Conservation (phyloP, 2,797 vertebrate species). For the Intellagama lesueurii region DNA sequence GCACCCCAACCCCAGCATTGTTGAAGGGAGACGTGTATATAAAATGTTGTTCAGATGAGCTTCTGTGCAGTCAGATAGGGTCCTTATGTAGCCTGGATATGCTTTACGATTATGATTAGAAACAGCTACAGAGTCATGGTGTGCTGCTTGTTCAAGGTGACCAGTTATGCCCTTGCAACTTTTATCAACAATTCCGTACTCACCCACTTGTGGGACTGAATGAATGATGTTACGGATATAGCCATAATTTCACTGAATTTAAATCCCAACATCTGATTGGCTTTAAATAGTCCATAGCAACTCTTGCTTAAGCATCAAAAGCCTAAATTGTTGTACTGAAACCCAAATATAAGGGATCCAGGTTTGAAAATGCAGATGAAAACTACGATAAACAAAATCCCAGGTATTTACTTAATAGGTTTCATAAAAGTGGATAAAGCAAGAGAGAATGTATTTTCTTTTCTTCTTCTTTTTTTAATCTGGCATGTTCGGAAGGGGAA, state of each 20-base stretch:
- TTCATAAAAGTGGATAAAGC: not conserved
- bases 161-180: not conserved
- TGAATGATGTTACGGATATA: not conserved
- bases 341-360: not conserved
- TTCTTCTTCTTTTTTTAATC: not conserved
- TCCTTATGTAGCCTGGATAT: not conserved
- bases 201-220: not conserved
- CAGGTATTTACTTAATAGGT: not conserved
- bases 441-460: not conserved
- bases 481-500: not conserved
- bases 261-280: not conserved
- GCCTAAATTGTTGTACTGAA: not conserved
- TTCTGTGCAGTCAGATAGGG: not conserved
- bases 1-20: too few relatives aligned
- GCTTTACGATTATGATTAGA: not conserved
- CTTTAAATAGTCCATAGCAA: not conserved
- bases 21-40: not conserved
- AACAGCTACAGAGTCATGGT: not conserved
- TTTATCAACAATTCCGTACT: not conserved
- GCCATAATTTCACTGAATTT: not conserved
- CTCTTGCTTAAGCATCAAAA: not conserved
- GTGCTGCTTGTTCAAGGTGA: not conserved
- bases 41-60: not conserved
- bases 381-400: not conserved
- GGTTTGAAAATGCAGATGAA: not conserved